phyloP scores from a whole-genome alignment of 2,797 vertebrate species.

The Phoebastria nigripes region DNA sequence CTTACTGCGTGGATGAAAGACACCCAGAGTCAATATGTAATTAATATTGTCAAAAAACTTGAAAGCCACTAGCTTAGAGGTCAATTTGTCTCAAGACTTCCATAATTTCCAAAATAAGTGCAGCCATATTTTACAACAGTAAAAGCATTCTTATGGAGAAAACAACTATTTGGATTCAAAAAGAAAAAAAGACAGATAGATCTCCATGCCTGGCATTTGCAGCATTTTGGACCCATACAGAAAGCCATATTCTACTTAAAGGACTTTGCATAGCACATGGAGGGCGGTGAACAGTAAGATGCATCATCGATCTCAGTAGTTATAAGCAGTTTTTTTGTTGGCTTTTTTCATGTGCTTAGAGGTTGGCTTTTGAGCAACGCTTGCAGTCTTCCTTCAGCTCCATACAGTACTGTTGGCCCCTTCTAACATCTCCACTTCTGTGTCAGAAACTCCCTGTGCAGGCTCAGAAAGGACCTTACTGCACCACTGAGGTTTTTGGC shows the following conservation, averaged over 20 bases:
- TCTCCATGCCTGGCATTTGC: background rate
- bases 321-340: background rate
- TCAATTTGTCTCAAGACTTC: background rate
- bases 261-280: rapidly evolving
- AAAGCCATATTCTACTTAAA: background rate
- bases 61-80: background rate
- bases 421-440: background rate
- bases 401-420: rapidly evolving
- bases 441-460: rapidly evolving
- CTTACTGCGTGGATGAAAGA: background rate
- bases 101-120: background rate
- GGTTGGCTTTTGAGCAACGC: background rate
- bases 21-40: background rate
- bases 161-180: background rate
- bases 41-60: background rate
- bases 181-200: background rate
- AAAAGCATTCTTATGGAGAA: background rate
- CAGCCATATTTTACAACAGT: background rate
- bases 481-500: background rate
- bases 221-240: background rate
- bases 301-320: rapidly evolving
- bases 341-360: background rate
- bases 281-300: background rate
- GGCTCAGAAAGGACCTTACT: background rate
- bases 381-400: background rate